Base-by-base conservation (phyloP, 53 echinoderm and acorn worm genomes). In the Luidia sarsii region DNA sequence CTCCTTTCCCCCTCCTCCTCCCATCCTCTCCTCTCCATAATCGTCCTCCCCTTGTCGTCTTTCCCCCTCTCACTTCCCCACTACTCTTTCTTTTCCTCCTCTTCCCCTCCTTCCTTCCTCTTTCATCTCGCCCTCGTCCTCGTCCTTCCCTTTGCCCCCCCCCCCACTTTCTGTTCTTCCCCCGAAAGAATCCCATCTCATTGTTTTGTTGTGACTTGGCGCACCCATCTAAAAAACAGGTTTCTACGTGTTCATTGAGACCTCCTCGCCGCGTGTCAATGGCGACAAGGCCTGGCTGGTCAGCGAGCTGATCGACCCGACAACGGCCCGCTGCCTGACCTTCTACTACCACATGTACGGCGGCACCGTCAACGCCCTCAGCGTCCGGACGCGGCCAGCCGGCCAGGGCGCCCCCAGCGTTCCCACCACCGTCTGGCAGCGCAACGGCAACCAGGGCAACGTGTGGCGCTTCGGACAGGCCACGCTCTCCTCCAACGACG, bases 201-300 rank as follows among this genome's bases (percentile, higher is more conserved):
- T 54, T 54, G 5, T 2, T 0, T 70, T 43, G 20, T 41, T 59
- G 37, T 80, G 22, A 14, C n/a, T n/a, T n/a, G n/a, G n/a, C n/a
- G n/a, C n/a, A n/a, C n/a, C n/a, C n/a, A n/a, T n/a, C n/a, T n/a
- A n/a, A n/a, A n/a, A 18, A 24, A 39, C 71, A 90, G 90, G 90
- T 13, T 81, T 75, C 60, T 90, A 90, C 45, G 24, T 87, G 3
- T 90, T 57, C 68, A 48, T 67, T 10, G 90, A 90, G 70, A 55
- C 90, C 4, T 90, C 90, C n/a, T 64, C 34, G 7, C 34, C 79
- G 7, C 21, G 65, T 10, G 82, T 79, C 32, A 22, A 3, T 4
- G 91, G 86, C 4, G 75, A 92, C 25, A 92, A 74, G 10, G 91
- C 95, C 10, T 95, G 92, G 95, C 65, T 95, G 3, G 87, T 95